These are phyloP conservation scores for Vidua chalybeata DNA, from an alignment of 2,113 vertebrate species.

Conservation along the genomic window DNA sequence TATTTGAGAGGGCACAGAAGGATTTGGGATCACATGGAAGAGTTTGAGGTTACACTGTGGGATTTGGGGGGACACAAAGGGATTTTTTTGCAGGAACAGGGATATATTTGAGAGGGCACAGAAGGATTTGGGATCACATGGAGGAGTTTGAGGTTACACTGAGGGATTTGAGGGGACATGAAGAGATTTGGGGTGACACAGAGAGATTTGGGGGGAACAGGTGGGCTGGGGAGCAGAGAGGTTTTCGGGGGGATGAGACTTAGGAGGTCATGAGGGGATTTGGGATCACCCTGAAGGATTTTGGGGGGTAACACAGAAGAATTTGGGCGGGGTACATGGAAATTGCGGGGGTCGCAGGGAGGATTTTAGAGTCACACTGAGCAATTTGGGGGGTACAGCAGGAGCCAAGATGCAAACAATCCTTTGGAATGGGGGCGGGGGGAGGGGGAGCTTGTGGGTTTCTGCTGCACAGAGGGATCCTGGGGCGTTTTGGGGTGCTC, in stretches of 20 bases:
- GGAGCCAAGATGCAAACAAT: background rate
- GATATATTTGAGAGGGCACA: too few relatives aligned
- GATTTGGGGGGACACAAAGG: background rate
- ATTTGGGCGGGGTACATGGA: background rate
- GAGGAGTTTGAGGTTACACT: too few relatives aligned
- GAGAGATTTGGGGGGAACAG: background rate
- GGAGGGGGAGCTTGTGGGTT: background rate
- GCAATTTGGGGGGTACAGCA: background rate
- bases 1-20: background rate
- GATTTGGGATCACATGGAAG: background rate
- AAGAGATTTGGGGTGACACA: background rate
- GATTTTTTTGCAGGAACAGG: too few relatives aligned
- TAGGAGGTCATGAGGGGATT: background rate
- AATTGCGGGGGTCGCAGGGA: background rate
- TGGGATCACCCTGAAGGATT: background rate
- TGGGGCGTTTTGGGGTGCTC: background rate
- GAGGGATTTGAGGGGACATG: background rate
- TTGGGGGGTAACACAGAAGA: background rate
- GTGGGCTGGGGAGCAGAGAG: background rate
- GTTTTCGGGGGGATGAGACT: background rate
- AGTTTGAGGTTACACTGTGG: too few relatives aligned
- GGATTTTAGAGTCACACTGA: background rate
- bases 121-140: background rate
- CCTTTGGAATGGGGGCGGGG: background rate
- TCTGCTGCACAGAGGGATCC: background rate